Evolutionary conservation across 1,140 invertebrate species (phyloP).

Genomic region (Drosophila ercepeae): DNA sequence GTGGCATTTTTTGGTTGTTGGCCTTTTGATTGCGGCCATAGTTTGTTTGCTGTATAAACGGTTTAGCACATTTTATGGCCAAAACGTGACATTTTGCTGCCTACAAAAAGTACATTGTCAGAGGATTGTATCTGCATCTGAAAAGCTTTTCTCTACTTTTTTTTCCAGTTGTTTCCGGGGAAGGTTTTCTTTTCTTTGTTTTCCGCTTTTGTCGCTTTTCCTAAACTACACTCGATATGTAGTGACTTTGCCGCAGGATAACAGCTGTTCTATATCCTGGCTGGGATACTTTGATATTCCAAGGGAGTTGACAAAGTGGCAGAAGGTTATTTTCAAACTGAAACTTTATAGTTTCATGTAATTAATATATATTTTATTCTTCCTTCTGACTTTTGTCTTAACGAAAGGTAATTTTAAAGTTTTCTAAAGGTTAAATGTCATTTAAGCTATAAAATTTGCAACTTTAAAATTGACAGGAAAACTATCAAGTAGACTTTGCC

Average conservation of each 20-base stretch:
- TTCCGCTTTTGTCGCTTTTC: conserved; percentile 11
- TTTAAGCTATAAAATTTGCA: too few species aligned
- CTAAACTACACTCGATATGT: conserved; percentile 11
- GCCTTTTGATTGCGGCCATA: conserved; percentile 36
- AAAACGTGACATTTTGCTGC: conserved; percentile 68
- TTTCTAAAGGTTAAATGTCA: too few species aligned
- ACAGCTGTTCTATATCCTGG: conserved; percentile 16
- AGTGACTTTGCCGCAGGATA: conserved; percentile 6
- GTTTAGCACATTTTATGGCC: conserved; percentile 69
- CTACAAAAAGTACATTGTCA: conserved; percentile 15
- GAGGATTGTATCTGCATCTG: conserved; percentile 28
- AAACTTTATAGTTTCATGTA: not conserved
- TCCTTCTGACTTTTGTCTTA: not conserved
- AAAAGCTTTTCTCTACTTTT: conserved; percentile 13
- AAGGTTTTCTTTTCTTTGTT: conserved; percentile 24
- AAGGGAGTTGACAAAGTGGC: conserved; percentile 9
- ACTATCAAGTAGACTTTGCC: not conserved
- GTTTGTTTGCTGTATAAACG: conserved; percentile 58
- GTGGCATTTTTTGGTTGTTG: conserved; percentile 17
- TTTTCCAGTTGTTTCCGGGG: conserved; percentile 2
- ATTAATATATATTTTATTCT: not conserved
- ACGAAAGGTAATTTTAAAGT: too few species aligned
- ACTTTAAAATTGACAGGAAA: not conserved
- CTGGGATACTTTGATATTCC: not conserved
- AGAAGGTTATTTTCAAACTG: not conserved